Evolutionary conservation across 92 coral and sea anemone species (phyloP).

Genomic region (Palythoa heliodiscus): DNA sequence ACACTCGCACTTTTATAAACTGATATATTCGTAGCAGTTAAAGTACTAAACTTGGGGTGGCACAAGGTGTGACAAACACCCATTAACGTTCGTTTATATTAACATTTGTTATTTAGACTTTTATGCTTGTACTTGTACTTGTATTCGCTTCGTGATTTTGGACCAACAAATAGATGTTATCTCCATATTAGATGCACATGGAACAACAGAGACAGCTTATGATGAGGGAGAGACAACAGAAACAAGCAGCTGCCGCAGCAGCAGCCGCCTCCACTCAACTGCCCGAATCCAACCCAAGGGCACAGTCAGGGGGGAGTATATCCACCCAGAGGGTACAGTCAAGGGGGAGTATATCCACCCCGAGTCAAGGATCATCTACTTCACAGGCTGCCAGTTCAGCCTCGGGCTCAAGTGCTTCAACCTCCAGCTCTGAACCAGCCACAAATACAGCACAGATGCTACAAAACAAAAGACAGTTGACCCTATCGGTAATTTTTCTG

Average conservation of each 20-base stretch:
- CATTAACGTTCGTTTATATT: too few species aligned
- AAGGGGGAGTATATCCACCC: conserved; percentile 31
- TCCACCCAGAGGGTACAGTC: conserved; percentile 20
- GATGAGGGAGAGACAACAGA: conserved; percentile 83
- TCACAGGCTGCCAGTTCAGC: conserved; percentile 25
- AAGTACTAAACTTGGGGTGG: too few species aligned
- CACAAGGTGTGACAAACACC: too few species aligned
- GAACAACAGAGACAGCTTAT: conserved; percentile 87
- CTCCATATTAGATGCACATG: conserved; percentile 71
- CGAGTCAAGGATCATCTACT: conserved; percentile 30
- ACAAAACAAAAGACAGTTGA: conserved; percentile 79
- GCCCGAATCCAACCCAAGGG: conserved; percentile 29
- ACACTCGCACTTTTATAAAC: too few species aligned
- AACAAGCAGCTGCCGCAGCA: conserved; percentile 69
- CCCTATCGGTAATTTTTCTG: conserved; percentile 68
- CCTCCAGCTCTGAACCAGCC: conserved; percentile 53
- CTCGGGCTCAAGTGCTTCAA: conserved; percentile 44
- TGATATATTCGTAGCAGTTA: too few species aligned
- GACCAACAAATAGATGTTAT: not conserved
- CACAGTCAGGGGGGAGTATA: conserved; percentile 32
- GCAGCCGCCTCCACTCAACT: conserved; percentile 40
- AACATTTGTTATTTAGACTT: too few species aligned
- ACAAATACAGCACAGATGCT: conserved; percentile 54
- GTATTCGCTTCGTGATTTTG: too few species aligned
- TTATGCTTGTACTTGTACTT: too few species aligned